Evolutionary conservation across 2,113 vertebrate genomes (phyloP).

Genomic region (Xiphias gladius): DNA sequence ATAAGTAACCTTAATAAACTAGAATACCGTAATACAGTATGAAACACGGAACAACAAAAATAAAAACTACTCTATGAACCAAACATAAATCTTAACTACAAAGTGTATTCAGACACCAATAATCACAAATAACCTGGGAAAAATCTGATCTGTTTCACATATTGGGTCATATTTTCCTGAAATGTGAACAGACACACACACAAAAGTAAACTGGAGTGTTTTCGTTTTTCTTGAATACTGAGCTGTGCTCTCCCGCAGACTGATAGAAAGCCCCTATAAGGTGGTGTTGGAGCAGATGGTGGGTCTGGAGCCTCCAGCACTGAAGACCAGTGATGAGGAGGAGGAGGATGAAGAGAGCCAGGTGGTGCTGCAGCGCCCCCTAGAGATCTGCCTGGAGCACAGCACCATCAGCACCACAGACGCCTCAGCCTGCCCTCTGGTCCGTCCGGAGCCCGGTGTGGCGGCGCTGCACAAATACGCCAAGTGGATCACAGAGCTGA

Average conservation of each 20-base stretch:
- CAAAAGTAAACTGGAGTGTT: no score
- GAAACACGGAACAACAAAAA: no score
- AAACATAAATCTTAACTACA: no score
- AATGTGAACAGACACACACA: no score
- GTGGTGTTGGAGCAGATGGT: slow-evolving; percentile 90
- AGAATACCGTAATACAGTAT: no score
- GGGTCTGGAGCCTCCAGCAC: slow-evolving; percentile 73
- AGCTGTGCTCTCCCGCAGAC: slow-evolving; percentile 71
- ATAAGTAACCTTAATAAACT: no score
- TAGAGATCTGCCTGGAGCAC: slow-evolving; percentile 93
- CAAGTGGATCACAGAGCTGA: slow-evolving; percentile 86
- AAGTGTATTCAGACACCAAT: no score
- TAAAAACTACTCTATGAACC: no score
- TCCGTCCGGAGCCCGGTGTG: slow-evolving; percentile 87
- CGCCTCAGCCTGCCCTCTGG: slow-evolving; percentile 84
- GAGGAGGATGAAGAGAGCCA: slow-evolving; percentile 72
- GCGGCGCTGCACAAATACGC: slow-evolving; percentile 92
- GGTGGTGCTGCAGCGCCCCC: slow-evolving; percentile 85
- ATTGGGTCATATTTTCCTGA: no score
- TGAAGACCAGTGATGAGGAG: slow-evolving; percentile 18
- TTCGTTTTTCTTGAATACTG: background rate
- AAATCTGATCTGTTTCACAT: no score
- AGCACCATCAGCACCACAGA: slow-evolving; percentile 86
- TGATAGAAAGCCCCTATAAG: slow-evolving; percentile 91
- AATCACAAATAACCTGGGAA: no score